A percentile compares a stretch with the other conserved stretches of the same genome.
Conservation (phyloP, 2,888 invertebrate genomes). For the Erebia ligea region DNA sequence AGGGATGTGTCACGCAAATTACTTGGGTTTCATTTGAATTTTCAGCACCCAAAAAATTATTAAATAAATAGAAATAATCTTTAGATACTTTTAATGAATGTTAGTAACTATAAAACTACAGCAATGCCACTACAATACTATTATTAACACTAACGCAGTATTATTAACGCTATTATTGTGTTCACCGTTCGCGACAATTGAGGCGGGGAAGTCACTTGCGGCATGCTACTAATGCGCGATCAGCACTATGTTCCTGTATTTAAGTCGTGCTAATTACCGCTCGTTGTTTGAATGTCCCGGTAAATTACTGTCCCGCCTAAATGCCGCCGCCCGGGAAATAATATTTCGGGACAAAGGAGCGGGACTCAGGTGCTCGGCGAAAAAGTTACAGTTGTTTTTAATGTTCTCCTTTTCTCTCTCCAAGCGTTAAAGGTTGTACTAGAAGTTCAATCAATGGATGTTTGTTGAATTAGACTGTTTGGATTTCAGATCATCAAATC, state of each 20-base stretch:
- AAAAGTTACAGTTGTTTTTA: background rate
- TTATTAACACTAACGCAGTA: too few relatives aligned
- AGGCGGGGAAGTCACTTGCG: background rate
- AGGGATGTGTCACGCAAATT: too few relatives aligned
- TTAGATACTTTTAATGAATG: too few relatives aligned
- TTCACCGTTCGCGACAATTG: background rate
- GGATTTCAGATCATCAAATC: background rate
- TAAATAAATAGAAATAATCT: too few relatives aligned
- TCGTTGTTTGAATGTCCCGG: conserved; percentile 19
- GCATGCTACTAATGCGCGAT: background rate
- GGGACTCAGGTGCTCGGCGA: conserved; percentile 5
- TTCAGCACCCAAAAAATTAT: too few relatives aligned
- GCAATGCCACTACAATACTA: too few relatives aligned
- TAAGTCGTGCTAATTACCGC: conserved; percentile 23
- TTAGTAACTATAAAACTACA: too few relatives aligned
- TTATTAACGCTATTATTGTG: too few relatives aligned
- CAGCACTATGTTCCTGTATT: conserved; percentile 2
- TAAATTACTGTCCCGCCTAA: conserved; percentile 16
- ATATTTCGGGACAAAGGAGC: conserved; percentile 13
- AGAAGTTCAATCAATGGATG: background rate
- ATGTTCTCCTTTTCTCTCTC: background rate
- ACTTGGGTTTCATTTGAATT: too few relatives aligned
- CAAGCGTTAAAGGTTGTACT: background rate
- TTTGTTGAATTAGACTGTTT: background rate
- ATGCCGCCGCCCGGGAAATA: conserved; percentile 8